Evolutionary conservation across 2,888 invertebrate species (phyloP).

Genomic region (Drosophila barbarae): DNA sequence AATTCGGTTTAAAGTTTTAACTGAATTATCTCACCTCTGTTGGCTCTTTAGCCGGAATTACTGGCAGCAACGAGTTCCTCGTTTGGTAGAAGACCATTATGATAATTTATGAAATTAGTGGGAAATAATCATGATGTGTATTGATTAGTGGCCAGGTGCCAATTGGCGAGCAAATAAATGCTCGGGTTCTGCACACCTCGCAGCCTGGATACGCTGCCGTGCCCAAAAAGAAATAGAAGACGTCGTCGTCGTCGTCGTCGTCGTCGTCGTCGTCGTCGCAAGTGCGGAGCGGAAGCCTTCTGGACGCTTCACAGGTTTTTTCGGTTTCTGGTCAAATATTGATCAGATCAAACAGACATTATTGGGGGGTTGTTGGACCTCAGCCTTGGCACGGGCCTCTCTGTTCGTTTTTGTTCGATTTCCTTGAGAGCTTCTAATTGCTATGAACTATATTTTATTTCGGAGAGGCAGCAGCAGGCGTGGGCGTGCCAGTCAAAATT

Average conservation of each 20-base stretch:
- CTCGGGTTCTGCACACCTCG: conserved; percentile 53
- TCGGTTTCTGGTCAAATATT: conserved; percentile 29
- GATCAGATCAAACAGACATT: conserved; percentile 19
- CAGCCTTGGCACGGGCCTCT: conserved; percentile 11
- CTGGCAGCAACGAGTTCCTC: conserved; percentile 23
- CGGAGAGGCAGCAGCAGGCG: conserved; percentile 10
- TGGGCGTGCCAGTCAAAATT: conserved; percentile 1
- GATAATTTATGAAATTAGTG: conserved; percentile 71
- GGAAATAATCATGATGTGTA: conserved; percentile 73
- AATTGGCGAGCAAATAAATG: conserved; percentile 60
- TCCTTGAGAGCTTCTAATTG: conserved; percentile 69
- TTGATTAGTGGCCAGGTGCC: conserved; percentile 68
- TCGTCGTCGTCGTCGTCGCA: conserved; percentile 1
- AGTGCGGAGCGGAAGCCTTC: conserved; percentile 42
- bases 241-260: conserved; percentile 1
- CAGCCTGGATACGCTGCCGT: conserved; percentile 34
- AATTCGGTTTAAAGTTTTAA: conserved; percentile 1
- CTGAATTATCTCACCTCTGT: conserved; percentile 16
- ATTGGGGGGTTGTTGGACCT: conserved; percentile 41
- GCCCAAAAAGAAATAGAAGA: conserved; percentile 32
- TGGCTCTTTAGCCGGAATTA: conserved; percentile 21
- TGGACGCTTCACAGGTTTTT: conserved; percentile 27
- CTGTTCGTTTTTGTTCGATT: conserved; percentile 23
- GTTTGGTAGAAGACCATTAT: conserved; percentile 43
- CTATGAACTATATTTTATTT: conserved; percentile 12